phyloP scores from a whole-genome alignment of 1,140 invertebrate genomes.

The Mycetomoellerius zeteki region DNA sequence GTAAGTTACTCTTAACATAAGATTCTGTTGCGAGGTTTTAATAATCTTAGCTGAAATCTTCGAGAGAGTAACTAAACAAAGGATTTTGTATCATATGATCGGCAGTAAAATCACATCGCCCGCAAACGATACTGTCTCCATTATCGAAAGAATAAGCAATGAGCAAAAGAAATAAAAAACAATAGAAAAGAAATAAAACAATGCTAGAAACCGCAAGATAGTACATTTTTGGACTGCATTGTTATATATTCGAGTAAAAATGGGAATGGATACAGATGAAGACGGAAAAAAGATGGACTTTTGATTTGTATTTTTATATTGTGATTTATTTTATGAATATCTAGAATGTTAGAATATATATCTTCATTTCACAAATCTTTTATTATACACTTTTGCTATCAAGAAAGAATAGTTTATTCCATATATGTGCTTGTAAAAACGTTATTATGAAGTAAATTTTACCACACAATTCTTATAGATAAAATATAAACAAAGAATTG shows the following conservation, averaged over 20 bases:
- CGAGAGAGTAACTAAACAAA: conserved; percentile 50
- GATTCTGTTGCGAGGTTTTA: conserved; percentile 57
- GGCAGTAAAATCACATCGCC: background rate
- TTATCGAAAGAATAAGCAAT: conserved; percentile 3
- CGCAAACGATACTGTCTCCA: conserved; percentile 33
- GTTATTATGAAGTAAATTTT: conserved; percentile 38
- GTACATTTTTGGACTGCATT: conserved; percentile 52
- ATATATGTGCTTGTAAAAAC: conserved; percentile 45
- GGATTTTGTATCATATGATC: conserved; percentile 40
- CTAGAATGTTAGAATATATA: conserved; percentile 70
- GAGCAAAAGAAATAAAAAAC: background rate
- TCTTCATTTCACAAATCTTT: conserved; percentile 66
- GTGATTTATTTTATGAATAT: conserved; percentile 74
- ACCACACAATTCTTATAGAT: background rate
- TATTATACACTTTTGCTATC: conserved; percentile 33
- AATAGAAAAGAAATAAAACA: conserved; percentile 26
- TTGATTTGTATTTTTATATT: conserved; percentile 85
- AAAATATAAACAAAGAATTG: conserved; percentile 2
- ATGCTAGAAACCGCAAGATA: conserved; percentile 46
- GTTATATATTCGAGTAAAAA: conserved; percentile 48
- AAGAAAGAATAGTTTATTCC: conserved; percentile 47
- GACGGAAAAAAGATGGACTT: conserved; percentile 59
- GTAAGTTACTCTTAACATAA: conserved; percentile 60
- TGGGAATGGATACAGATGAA: conserved; percentile 42
- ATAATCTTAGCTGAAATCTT: conserved; percentile 30